Evolutionary conservation across 2,113 vertebrate genomes (phyloP).

Genomic region (Leucoraja erinaceus): DNA sequence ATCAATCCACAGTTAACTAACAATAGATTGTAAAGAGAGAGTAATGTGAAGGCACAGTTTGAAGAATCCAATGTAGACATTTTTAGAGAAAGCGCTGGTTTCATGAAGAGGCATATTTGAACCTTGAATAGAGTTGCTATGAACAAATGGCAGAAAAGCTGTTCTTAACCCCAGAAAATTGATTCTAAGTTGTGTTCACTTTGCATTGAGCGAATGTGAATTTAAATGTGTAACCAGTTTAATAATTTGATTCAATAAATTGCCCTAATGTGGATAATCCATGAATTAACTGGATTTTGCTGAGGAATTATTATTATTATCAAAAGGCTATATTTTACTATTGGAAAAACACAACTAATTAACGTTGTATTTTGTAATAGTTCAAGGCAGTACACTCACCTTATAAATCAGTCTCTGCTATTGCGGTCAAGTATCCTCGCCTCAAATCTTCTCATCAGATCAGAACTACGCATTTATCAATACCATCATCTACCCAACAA

Average conservation of each 20-base stretch:
- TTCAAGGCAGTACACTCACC: not conserved
- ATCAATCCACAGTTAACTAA: no score
- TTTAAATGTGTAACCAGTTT: not conserved
- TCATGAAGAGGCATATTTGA: not conserved
- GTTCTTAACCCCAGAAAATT: not conserved
- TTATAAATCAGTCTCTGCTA: not conserved
- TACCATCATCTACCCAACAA: not conserved
- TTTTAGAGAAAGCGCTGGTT: not conserved
- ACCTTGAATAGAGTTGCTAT: not conserved
- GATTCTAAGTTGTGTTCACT: not conserved
- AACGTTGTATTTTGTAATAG: not conserved
- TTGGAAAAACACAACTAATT: not conserved
- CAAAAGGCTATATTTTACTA: not conserved
- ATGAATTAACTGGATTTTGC: not conserved
- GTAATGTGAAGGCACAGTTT: not conserved
- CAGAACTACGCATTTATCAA: not conserved
- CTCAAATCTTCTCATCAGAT: not conserved
- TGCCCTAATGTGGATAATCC: not conserved
- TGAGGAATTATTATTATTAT: not conserved
- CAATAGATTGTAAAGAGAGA: no score
- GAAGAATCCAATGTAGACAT: not conserved
- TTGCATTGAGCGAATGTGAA: not conserved
- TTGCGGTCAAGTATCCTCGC: no score
- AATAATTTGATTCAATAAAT: not conserved
- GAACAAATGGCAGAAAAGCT: not conserved